Conservation (phyloP, 2,888 invertebrate species). For the Cerceris rybyensis region DNA sequence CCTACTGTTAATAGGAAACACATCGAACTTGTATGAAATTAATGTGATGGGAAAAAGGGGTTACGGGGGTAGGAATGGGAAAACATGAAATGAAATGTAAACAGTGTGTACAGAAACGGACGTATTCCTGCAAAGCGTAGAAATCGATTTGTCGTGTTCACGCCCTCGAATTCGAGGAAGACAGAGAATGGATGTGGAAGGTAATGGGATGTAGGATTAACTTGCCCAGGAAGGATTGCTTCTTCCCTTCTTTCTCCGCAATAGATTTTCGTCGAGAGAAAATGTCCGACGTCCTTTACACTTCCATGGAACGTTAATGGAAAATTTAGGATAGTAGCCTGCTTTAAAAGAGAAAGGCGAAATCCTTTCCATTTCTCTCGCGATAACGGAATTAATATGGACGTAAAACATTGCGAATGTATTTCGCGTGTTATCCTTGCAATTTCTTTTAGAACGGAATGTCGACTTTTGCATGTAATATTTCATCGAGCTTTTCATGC, state of each 20-base stretch:
- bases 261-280: slow-evolving; percentile 16
- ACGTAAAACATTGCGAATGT: too few species aligned
- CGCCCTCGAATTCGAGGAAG: slow-evolving; percentile 37
- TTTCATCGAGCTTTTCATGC: background rate
- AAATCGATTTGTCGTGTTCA: slow-evolving; percentile 55
- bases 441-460: too few species aligned
- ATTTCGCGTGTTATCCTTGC: too few species aligned
- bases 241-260: slow-evolving; percentile 22
- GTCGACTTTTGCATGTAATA: too few species aligned
- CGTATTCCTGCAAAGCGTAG: slow-evolving; percentile 23
- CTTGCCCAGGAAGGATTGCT: slow-evolving; percentile 36
- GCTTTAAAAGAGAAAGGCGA: too few species aligned
- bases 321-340: background rate
- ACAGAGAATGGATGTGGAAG: slow-evolving; percentile 28
- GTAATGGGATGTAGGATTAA: slow-evolving; percentile 50
- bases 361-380: too few species aligned
- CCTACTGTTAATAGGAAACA: too few species aligned
- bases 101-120: slow-evolving; percentile 21
- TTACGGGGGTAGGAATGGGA: too few species aligned
- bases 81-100: background rate
- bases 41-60: too few species aligned
- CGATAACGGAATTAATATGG: too few species aligned
- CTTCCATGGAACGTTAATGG: background rate
- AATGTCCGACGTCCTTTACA: slow-evolving; percentile 1
- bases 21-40: too few species aligned